Base-by-base conservation (phyloP, 2,797 vertebrate genomes). In the Pogoniulus pusillus region DNA sequence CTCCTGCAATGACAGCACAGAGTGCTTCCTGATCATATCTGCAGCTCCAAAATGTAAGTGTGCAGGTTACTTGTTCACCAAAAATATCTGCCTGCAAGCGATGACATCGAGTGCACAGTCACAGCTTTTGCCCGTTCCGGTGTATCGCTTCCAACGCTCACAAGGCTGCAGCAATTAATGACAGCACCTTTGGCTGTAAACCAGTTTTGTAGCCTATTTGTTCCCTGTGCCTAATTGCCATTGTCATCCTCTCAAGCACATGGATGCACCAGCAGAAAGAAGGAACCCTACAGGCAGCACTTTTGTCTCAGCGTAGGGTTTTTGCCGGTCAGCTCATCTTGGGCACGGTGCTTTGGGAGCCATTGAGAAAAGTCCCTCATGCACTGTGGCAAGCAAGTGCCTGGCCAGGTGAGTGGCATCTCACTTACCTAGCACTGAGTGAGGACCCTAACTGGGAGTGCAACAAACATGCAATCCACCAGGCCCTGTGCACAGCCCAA, bases 371-470 rank as follows among this genome's bases (percentile, higher is more conserved):
- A 79, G 49, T 58, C 57, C 43, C 60, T 76, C 59, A 18, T 62
- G 54, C 17, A 78, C 19, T 22, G 19, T 2, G 6, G 9, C 22
- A 20, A 58, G 6, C 26, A 75, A 83, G 23, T 15, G 17, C 15
- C 47, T 64, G 62, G 45, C 22, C 20, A 7, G 6, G n/a, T 51
- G 49, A 71, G 45, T 0, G 1, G 71, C 51, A 59, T 35, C 57
- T 13, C 0, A 15, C 23, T 37, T 69, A 10, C n/a, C 14, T 0
- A 2, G 66, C 16, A 37, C 23, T 7, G n/a, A 34, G 19, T 3
- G 23, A 87, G 49, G 64, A 30, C 30, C 15, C 4, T 1, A 53
- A 32, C 45, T 62, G 63, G 66, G 39, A 78, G 26, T 27, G 32
- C 1, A 2, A 24, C 45, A 54, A 29, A 9, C 22, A 20, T 45